These are phyloP conservation scores for Aspidapion aeneum DNA, from an alignment of 2,888 invertebrate genomes.

Conservation along the genomic window DNA sequence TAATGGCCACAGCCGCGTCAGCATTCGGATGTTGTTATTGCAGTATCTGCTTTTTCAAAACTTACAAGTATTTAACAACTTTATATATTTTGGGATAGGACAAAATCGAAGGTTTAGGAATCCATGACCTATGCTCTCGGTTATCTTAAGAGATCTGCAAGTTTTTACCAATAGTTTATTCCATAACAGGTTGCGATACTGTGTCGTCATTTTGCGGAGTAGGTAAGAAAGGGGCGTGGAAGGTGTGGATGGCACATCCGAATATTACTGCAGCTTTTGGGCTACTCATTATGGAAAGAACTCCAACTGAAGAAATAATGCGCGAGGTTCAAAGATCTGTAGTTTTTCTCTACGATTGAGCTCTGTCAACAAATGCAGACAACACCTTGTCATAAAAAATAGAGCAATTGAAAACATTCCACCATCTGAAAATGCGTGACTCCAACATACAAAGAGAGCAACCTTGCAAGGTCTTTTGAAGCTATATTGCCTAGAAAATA, in stretches of 20 bases:
- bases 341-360: neutral
- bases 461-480: too few relatives aligned
- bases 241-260: conserved; percentile 6
- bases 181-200: conserved; percentile 9
- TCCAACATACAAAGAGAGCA: too few relatives aligned
- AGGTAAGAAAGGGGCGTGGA: conserved; percentile 2
- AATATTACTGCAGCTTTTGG: conserved; percentile 9
- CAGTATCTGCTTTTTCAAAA: conserved; percentile 8
- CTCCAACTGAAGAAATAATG: neutral
- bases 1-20: conserved; percentile 11
- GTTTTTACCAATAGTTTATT: conserved; percentile 7
- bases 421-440: too few relatives aligned
- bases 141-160: neutral
- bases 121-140: neutral
- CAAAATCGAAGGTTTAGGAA: too few relatives aligned
- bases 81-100: conserved; percentile 2
- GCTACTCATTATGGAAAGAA: conserved; percentile 3
- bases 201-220: conserved; percentile 7
- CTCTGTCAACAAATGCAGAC: neutral
- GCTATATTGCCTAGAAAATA: too few relatives aligned
- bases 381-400: neutral
- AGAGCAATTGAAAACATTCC: neutral
- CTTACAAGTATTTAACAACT: conserved; percentile 8
- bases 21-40: conserved; percentile 11
- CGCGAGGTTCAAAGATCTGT: neutral